Conservation (phyloP, 1,140 invertebrate species). For the Pygmarrhopalites habei region DNA sequence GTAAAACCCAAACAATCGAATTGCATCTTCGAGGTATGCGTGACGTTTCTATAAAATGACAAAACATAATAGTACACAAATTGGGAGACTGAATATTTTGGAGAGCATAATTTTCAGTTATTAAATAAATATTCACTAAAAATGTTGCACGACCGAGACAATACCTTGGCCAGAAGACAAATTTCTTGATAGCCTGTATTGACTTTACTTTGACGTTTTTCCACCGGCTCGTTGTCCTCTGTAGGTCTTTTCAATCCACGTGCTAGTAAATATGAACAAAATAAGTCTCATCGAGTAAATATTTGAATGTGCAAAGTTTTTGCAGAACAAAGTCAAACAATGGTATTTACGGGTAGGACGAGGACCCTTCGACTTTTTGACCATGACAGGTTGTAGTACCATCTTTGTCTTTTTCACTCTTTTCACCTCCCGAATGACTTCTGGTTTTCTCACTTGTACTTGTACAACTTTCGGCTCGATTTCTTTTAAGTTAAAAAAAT, state of each 20-base stretch:
- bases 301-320: too few relatives aligned
- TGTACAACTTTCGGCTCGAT: slow-evolving; percentile 76
- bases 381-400: slow-evolving; percentile 73
- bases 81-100: too few relatives aligned
- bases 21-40: slow-evolving; percentile 81
- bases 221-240: slow-evolving; percentile 67
- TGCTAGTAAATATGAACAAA: slow-evolving; percentile 17
- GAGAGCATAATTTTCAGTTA: not conserved
- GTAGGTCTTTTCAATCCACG: slow-evolving; percentile 41
- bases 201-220: slow-evolving; percentile 70
- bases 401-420: slow-evolving; percentile 83
- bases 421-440: slow-evolving; percentile 72
- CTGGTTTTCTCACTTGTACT: slow-evolving; percentile 72
- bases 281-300: not conserved
- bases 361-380: slow-evolving; percentile 43
- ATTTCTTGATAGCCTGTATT: slow-evolving; percentile 74
- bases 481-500: slow-evolving; percentile 53
- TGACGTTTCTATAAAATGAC: slow-evolving; percentile 56
- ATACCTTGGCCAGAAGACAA: slow-evolving; percentile 62
- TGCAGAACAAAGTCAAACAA: too few relatives aligned
- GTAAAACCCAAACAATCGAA: slow-evolving; percentile 87
- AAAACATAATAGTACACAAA: not conserved
- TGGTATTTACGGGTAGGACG: slow-evolving; percentile 40
- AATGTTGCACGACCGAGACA: too few relatives aligned
- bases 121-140: not conserved